phyloP scores from a whole-genome alignment of 2,797 vertebrate genomes.

The Neostethus bicornis region DNA sequence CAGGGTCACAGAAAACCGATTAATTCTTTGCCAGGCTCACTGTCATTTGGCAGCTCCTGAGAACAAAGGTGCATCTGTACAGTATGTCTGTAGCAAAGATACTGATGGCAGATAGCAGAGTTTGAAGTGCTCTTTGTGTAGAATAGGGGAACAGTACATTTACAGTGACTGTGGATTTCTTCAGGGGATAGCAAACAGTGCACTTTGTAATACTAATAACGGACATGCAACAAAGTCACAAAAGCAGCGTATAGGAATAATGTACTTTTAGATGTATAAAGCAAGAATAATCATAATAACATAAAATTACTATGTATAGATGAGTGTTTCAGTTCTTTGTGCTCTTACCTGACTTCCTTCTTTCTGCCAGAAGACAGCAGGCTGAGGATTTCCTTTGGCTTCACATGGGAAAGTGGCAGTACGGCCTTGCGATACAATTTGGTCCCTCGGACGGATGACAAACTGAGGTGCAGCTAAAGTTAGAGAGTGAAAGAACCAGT shows the following conservation, averaged over 20 bases:
- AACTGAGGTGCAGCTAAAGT: conserved; percentile 95
- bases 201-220: conserved; percentile 14
- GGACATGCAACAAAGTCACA: conserved; percentile 1
- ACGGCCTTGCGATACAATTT: conserved; percentile 95
- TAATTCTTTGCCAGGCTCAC: conserved; percentile 56
- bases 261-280: conserved; percentile 12
- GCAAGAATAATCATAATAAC: conserved; percentile 1
- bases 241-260: conserved; percentile 17
- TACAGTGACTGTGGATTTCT: conserved; percentile 17
- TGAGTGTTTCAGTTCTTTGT: conserved; percentile 4
- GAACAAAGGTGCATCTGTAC: conserved; percentile 71
- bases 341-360: conserved; percentile 95
- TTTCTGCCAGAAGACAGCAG: conserved; percentile 99
- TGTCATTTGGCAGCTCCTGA: conserved; percentile 45
- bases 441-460: conserved; percentile 96
- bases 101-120: conserved; percentile 58
- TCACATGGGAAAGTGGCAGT: conserved; percentile 96
- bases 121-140: conserved; percentile 28
- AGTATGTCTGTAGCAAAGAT: conserved; percentile 57
- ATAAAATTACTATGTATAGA: background rate
- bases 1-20: conserved; percentile 71
- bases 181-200: conserved; percentile 30
- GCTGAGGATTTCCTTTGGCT: conserved; percentile 97
- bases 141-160: conserved; percentile 10
- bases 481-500: conserved; percentile 32